Conservation (phyloP, 2,797 vertebrate species). For the Notolepis coatsorum region DNA sequence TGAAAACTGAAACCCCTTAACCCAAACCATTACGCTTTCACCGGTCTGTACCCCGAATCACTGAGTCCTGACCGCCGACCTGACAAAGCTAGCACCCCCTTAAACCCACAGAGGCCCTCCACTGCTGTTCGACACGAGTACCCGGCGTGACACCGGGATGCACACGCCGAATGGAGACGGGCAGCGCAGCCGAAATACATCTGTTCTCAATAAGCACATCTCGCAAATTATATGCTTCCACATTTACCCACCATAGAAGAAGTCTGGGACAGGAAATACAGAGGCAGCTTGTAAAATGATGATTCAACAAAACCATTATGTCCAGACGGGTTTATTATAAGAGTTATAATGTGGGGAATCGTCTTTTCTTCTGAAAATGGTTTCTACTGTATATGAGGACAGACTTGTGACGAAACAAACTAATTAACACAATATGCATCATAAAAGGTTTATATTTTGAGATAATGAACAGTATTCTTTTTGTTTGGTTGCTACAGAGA, state of each 20-base stretch:
- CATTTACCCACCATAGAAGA: constrained; percentile 69
- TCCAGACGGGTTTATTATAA: constrained; percentile 58
- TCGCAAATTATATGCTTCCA: constrained; percentile 76
- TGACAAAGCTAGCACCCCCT: constrained; percentile 66
- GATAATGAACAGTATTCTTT: constrained; percentile 26
- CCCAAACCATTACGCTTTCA: constrained; percentile 33
- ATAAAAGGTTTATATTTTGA: constrained; percentile 23
- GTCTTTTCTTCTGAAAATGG: constrained; percentile 47
- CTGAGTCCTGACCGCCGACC: constrained; percentile 48
- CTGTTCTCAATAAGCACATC: constrained; percentile 80
- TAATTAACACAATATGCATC: constrained; percentile 4
- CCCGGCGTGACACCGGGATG: constrained; percentile 54
- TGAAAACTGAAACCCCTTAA: constrained; percentile 20
- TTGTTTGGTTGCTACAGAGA: not conserved
- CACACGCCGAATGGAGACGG: constrained; percentile 64
- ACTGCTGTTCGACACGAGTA: constrained; percentile 48
- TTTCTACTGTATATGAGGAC: not conserved
- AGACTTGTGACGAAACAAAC: constrained; percentile 4
- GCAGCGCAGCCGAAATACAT: constrained; percentile 75
- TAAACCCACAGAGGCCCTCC: constrained; percentile 49
- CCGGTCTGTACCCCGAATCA: constrained; percentile 55
- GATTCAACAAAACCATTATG: constrained; percentile 73
- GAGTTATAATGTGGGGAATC: constrained; percentile 47
- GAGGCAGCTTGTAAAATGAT: constrained; percentile 64
- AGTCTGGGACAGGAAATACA: constrained; percentile 69